Evolutionary conservation across 2,113 vertebrate species (phyloP).

Genomic region (Cyprinodon tularosa): DNA sequence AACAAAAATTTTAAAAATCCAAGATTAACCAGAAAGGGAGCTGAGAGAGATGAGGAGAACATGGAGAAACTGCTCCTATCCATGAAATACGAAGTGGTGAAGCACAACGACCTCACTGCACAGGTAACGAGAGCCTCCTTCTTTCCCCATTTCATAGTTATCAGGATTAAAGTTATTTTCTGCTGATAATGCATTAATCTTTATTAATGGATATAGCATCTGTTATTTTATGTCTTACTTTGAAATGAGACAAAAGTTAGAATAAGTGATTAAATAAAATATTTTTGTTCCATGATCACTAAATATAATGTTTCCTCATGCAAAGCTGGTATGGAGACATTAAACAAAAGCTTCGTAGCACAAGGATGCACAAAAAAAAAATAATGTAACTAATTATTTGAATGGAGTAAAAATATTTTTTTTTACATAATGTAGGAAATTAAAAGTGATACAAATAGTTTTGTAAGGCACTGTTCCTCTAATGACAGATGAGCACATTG

Average conservation of each 20-base stretch:
- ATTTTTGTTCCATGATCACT: not conserved
- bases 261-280: not conserved
- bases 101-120: slow-evolving; percentile 68
- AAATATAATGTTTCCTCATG: not conserved
- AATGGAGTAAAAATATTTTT: no score
- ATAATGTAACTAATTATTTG: no score
- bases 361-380: not conserved
- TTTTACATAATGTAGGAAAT: no score
- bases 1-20: slow-evolving; percentile 74
- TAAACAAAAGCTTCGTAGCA: no score
- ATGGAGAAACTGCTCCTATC: slow-evolving; percentile 72
- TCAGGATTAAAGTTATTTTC: no score
- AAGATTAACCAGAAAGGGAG: slow-evolving; percentile 53
- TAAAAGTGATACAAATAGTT: not conserved
- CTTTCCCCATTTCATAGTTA: not conserved
- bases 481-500: no score
- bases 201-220: no score
- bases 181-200: no score
- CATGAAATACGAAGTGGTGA: slow-evolving; percentile 77
- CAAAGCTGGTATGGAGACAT: not conserved
- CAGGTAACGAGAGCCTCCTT: slow-evolving; percentile 66
- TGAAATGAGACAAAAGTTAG: not conserved
- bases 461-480: not conserved
- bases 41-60: slow-evolving; percentile 73
- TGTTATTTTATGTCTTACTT: no score